Conservation (phyloP, 92 coral and sea anemone genomes). For the Epizoanthus rinbou region DNA sequence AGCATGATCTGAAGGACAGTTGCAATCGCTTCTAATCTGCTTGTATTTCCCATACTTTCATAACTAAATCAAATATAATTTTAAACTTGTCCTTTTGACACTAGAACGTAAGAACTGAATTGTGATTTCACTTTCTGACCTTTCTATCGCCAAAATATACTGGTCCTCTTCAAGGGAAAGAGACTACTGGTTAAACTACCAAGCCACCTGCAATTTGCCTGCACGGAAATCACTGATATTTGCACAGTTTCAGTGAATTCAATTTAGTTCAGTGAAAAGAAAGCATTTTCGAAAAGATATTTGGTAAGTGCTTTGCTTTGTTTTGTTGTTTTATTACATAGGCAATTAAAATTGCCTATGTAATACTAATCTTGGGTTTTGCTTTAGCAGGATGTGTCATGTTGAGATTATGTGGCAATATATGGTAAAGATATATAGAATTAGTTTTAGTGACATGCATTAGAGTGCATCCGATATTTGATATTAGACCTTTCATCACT, state of each 20-base stretch:
- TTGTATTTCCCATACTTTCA: no score
- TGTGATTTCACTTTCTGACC: slow-evolving; percentile 24
- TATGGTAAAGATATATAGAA: no score
- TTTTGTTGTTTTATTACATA: neutral
- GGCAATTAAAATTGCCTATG: neutral
- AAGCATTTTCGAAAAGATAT: neutral
- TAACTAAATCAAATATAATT: no score
- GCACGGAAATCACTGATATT: neutral
- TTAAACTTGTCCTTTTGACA: neutral
- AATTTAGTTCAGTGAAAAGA: neutral
- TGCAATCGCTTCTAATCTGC: no score
- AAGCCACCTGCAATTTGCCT: slow-evolving; percentile 7
- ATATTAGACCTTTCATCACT: no score
- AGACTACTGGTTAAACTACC: slow-evolving; percentile 16
- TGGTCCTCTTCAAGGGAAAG: neutral
- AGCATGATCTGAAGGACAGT: no score
- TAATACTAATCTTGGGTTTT: neutral
- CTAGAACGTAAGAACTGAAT: neutral
- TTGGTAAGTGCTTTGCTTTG: neutral
- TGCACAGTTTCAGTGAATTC: neutral
- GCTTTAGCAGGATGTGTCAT: no score
- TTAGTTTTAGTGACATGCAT: no score
- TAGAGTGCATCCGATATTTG: no score
- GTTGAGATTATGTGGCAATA: no score
- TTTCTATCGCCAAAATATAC: slow-evolving; percentile 5